phyloP scores from a whole-genome alignment of 2,113 vertebrate genomes.

The Chaetodon trifascialis region DNA sequence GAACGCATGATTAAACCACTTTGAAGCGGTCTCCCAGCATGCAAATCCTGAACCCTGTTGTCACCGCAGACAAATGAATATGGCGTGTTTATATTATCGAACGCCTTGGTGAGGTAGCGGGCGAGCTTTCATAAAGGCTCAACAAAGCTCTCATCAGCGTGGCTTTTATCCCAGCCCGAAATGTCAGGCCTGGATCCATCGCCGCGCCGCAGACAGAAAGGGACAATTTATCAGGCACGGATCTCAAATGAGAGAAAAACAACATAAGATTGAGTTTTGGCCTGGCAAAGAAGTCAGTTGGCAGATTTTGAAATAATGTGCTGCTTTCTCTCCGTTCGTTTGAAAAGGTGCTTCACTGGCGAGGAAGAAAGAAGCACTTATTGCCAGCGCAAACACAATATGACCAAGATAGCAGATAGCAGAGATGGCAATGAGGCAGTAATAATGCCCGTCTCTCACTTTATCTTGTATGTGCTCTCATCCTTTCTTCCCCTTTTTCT shows the following conservation, averaged over 20 bases:
- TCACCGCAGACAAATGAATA: constrained; percentile 31
- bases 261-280: constrained; percentile 38
- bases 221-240: constrained; percentile 29
- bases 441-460: constrained; percentile 45
- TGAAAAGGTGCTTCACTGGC: constrained; percentile 51
- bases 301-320: constrained; percentile 42
- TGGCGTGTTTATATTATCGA: constrained; percentile 40
- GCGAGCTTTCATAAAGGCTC: constrained; percentile 49
- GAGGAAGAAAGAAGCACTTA: constrained; percentile 44
- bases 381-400: constrained; percentile 59
- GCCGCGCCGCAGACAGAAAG: constrained; percentile 2
- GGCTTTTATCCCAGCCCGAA: constrained; percentile 44
- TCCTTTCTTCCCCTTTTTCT: neutral
- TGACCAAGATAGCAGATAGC: constrained; percentile 35
- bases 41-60: constrained; percentile 28
- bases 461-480: constrained; percentile 8
- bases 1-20: neutral
- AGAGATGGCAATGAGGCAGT: constrained; percentile 45
- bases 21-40: constrained; percentile 20
- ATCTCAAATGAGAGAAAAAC: constrained; percentile 30
- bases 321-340: constrained; percentile 48
- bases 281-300: constrained; percentile 29
- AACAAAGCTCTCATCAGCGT: constrained; percentile 53
- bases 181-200: constrained; percentile 20
- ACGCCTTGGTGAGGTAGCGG: constrained; percentile 20